Evolutionary conservation across 2,113 vertebrate species (phyloP).

Genomic region (Bubalus kerabau): DNA sequence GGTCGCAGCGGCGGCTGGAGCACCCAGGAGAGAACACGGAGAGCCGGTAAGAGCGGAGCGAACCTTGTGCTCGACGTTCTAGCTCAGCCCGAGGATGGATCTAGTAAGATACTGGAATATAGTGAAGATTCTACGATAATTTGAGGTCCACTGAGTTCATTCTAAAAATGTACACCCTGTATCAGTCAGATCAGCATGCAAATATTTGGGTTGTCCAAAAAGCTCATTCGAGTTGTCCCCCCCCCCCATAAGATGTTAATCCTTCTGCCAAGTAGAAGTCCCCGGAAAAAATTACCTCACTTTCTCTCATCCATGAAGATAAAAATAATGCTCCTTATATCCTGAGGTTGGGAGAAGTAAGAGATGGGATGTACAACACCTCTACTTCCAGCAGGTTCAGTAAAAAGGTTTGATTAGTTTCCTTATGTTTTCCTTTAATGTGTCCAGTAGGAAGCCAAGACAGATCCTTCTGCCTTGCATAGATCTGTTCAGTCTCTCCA

Average conservation of each 20-base stretch:
- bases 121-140: neutral
- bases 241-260: neutral
- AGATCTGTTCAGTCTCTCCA: neutral
- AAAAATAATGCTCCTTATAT: neutral
- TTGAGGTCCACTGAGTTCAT: neutral
- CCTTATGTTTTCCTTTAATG: neutral
- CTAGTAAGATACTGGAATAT: neutral
- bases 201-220: neutral
- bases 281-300: neutral
- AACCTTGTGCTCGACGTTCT: neutral
- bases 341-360: neutral
- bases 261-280: neutral
- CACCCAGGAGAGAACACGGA: rapidly evolving
- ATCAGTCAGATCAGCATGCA: neutral
- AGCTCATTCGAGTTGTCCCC: neutral
- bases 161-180: neutral
- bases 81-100: too few species aligned
- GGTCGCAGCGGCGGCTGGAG: rapidly evolving
- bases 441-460: neutral
- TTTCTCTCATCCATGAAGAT: neutral
- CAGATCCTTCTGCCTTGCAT: neutral
- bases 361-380: neutral
- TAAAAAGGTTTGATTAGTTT: neutral
- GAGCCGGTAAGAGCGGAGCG: rapidly evolving
- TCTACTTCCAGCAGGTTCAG: neutral